Percentiles rank a stretch among this genome's conserved stretches.
Conservation (phyloP, 2,113 vertebrate genomes). For the Istiophorus platypterus region DNA sequence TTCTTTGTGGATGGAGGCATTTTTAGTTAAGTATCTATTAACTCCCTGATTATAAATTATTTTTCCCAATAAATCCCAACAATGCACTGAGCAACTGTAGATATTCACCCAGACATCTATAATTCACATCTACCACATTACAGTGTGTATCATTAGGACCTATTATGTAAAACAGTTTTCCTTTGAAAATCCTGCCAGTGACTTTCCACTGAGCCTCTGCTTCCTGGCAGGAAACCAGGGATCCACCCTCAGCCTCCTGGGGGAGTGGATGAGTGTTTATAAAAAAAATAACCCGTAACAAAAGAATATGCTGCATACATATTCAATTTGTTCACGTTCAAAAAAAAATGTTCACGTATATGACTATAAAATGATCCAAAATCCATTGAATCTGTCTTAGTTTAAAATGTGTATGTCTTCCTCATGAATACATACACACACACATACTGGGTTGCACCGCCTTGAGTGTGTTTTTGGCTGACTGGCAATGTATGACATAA, state of each 20-base stretch:
- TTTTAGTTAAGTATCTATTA: background rate
- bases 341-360: background rate
- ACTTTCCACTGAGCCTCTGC: slow-evolving; percentile 46
- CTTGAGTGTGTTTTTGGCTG: slow-evolving; percentile 58
- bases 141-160: background rate
- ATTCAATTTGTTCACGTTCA: background rate
- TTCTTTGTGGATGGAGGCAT: slow-evolving; percentile 14
- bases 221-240: slow-evolving; percentile 36
- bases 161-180: slow-evolving; percentile 43
- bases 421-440: slow-evolving; percentile 6
- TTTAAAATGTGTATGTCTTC: background rate
- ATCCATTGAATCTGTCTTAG: background rate
- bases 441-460: background rate
- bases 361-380: background rate
- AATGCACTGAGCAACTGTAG: background rate
- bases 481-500: slow-evolving; percentile 68
- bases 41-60: slow-evolving; percentile 11
- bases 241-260: background rate
- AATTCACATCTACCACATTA: background rate
- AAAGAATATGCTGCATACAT: background rate
- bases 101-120: slow-evolving; percentile 14
- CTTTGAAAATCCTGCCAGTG: slow-evolving; percentile 42
- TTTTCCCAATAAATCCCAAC: background rate
- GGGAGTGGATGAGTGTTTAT: slow-evolving; percentile 1
- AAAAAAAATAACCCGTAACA: background rate